phyloP scores from a whole-genome alignment of 2,113 vertebrate genomes.

The Tragelaphus scriptus region DNA sequence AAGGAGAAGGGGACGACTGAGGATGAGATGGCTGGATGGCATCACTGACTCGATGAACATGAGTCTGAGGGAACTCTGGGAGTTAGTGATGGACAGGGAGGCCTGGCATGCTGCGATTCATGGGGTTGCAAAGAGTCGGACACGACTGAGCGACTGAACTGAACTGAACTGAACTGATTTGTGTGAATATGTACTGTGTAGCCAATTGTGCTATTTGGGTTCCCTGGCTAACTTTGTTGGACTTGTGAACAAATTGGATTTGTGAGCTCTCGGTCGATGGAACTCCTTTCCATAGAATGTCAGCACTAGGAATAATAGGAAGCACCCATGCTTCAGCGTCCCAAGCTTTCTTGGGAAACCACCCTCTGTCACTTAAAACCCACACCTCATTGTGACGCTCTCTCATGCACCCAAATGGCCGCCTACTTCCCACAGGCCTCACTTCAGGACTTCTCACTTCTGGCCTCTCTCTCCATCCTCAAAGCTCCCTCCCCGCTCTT shows the following conservation, averaged over 20 bases:
- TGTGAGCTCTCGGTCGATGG: too few species aligned
- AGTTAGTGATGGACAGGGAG: too few species aligned
- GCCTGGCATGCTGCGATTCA: too few species aligned
- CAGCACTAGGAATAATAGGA: fast-evolving
- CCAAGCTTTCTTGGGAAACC: not conserved
- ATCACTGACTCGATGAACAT: fast-evolving
- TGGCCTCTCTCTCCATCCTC: too few species aligned
- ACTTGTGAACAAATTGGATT: not conserved
- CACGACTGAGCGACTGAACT: too few species aligned
- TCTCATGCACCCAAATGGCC: not conserved
- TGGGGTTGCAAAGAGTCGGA: too few species aligned
- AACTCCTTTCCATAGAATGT: not conserved
- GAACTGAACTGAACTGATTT: too few species aligned
- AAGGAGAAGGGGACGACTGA: fast-evolving
- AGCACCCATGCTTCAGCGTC: not conserved
- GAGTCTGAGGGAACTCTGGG: too few species aligned
- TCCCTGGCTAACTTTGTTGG: not conserved
- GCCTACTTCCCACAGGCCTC: not conserved
- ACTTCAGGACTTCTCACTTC: not conserved
- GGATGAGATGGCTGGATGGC: too few species aligned
- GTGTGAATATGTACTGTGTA: not conserved
- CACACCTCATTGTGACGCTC: fast-evolving
- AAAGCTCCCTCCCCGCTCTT: not conserved
- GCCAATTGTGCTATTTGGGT: not conserved
- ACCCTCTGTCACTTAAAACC: not conserved